These are phyloP conservation scores for Druceiella hillmani DNA, from an alignment of 2,888 invertebrate species.

Conservation along the genomic window DNA sequence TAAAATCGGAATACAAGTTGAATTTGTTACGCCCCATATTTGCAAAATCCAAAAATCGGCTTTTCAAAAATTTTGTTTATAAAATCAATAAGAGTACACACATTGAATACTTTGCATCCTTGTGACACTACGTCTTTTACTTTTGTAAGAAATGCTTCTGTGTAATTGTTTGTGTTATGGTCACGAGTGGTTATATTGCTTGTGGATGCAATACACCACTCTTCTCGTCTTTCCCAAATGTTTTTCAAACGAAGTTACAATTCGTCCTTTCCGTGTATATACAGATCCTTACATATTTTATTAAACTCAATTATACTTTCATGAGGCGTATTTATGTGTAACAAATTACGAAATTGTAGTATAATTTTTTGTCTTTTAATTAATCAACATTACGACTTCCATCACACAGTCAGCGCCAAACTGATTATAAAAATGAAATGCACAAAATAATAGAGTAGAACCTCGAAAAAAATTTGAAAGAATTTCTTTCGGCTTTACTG, in stretches of 20 bases:
- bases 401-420: conserved; percentile 12
- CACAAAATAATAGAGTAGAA: no score
- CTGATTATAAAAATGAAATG: conserved; percentile 9
- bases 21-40: no score
- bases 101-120: conserved; percentile 17
- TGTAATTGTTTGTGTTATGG: conserved; percentile 15
- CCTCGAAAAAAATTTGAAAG: neutral
- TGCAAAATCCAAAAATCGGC: no score
- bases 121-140: conserved; percentile 16
- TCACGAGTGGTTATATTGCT: conserved; percentile 11
- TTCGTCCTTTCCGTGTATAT: no score
- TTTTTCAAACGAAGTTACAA: no score
- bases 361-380: no score
- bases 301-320: no score
- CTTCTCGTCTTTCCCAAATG: conserved; percentile 11
- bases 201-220: conserved; percentile 14
- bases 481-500: conserved; percentile 5
- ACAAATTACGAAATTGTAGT: no score
- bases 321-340: no score
- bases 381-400: conserved; percentile 6
- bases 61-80: conserved; percentile 15
- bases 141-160: conserved; percentile 15
- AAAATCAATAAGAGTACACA: conserved; percentile 16
- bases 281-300: no score
- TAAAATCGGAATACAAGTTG: no score